phyloP scores from a whole-genome alignment of 2,888 invertebrate genomes.

The Hirudinaria manillensis region DNA sequence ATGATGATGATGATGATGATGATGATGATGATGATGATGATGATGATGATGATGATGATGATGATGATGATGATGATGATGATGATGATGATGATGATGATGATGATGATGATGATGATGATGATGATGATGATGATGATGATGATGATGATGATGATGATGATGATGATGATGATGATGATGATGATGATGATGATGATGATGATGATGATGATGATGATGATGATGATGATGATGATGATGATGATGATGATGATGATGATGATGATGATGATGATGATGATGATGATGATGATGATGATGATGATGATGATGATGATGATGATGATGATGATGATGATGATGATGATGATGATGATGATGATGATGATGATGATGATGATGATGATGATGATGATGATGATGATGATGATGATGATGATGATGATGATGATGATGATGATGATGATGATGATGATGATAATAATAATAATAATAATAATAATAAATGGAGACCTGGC shows the following conservation, averaged over 20 bases:
- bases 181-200: slow-evolving; percentile 2
- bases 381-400: slow-evolving; percentile 1
- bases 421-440: too few relatives aligned
- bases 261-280: slow-evolving; percentile 4
- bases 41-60: slow-evolving; percentile 1
- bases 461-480: too few relatives aligned
- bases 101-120: slow-evolving; percentile 2
- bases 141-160: slow-evolving; percentile 4
- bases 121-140: slow-evolving; percentile 1
- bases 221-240: slow-evolving; percentile 1
- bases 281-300: slow-evolving; percentile 2
- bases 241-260: slow-evolving; percentile 1
- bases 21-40: slow-evolving; percentile 2
- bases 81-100: slow-evolving; percentile 1
- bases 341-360: slow-evolving; percentile 1
- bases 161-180: slow-evolving; percentile 1
- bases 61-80: slow-evolving; percentile 4
- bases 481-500: too few relatives aligned
- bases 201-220: slow-evolving; percentile 4
- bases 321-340: slow-evolving; percentile 4
- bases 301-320: slow-evolving; percentile 1
- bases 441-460: slow-evolving; percentile 2
- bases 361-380: slow-evolving; percentile 2
- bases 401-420: slow-evolving; percentile 4
- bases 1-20: slow-evolving; percentile 1